Evolutionary conservation across 2,888 invertebrate species (phyloP), one percentile per base, ranked within the genome.

Genomic region (Dynastes grantii): DNA sequence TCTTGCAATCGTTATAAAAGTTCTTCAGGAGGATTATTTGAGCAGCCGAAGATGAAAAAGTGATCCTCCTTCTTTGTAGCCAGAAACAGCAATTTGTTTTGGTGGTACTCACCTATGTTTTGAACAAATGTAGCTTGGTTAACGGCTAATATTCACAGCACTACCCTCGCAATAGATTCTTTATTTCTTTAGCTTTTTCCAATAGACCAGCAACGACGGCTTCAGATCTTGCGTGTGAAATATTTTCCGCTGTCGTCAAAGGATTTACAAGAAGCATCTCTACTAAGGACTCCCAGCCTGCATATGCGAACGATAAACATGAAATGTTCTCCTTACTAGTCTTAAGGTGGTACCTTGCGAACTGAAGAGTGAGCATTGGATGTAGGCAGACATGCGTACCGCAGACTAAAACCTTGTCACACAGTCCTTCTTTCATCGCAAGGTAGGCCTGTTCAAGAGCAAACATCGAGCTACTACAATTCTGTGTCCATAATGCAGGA

Each of bases 401-500:
- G 4, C 95, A 97, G 2, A 98, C 96, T 76, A 98, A 92, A 0
- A 98, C 98, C 0, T 94, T 91, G 80, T 98, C 97, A 85, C 97
- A 97, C 80, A 94, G 92, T 0, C 96, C 97, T 82, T 92, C 92
- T 51, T 95, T 90, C 67, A 97, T 92, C 0, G 95, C 92, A 70
- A 92, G 91, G 87, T 94, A 95, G 13, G 95, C 96, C 81, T 94
- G 94, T 84, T 98, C 96, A 78, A 98, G 82, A 0, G 97, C 98
- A 83, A 95, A 93, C 82, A 97, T 91, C 6, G 97, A 96, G 77
- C 98, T 98, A n/a, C 97, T 97, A 87, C 98, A 98, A 98, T 0
- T 98, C 98, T 0, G 98, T 97, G 89, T 98, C 98, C 9, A 97
- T 91, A 0, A 95, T 92, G 89, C 94, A 96, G 4, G 97, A 97